Conservation (phyloP, 2,888 invertebrate genomes). For the Andricus curvator region DNA sequence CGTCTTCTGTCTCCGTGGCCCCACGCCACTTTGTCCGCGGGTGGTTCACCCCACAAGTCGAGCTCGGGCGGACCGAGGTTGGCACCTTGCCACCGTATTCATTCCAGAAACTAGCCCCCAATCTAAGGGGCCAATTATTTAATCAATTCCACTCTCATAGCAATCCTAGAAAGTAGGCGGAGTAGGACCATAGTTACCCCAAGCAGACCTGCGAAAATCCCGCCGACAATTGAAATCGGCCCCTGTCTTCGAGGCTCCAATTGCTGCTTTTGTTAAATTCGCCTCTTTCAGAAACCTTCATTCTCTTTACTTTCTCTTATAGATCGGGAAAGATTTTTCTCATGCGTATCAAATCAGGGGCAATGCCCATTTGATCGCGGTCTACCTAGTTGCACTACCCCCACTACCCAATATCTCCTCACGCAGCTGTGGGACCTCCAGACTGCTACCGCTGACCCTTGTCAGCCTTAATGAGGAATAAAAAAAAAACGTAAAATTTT, state of each 20-base stretch:
- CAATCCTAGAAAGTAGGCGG: conserved; percentile 62
- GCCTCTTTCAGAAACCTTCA: neutral
- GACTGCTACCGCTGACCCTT: no score
- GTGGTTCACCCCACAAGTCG: conserved; percentile 57
- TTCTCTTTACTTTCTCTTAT: neutral
- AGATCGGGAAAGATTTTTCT: neutral
- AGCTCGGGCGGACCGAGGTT: conserved; percentile 51
- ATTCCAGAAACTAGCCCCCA: conserved; percentile 76
- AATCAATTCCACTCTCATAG: conserved; percentile 78
- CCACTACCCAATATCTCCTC: no score
- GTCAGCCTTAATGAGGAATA: no score
- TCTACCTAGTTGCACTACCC: no score
- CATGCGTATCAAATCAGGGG: neutral
- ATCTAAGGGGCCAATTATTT: conserved; percentile 78
- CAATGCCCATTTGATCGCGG: no score
- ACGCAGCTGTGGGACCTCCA: no score
- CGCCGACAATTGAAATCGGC: conserved; percentile 74
- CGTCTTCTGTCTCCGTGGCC: conserved; percentile 65
- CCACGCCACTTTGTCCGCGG: conserved; percentile 65
- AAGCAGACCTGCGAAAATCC: conserved; percentile 58
- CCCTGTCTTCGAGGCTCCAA: conserved; percentile 8
- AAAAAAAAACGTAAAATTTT: no score
- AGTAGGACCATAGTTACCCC: conserved; percentile 50
- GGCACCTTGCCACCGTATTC: conserved; percentile 73
- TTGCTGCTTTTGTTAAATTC: conserved; percentile 30